Conservation (phyloP, 1,140 invertebrate species). For the Anthonomus grandis region DNA sequence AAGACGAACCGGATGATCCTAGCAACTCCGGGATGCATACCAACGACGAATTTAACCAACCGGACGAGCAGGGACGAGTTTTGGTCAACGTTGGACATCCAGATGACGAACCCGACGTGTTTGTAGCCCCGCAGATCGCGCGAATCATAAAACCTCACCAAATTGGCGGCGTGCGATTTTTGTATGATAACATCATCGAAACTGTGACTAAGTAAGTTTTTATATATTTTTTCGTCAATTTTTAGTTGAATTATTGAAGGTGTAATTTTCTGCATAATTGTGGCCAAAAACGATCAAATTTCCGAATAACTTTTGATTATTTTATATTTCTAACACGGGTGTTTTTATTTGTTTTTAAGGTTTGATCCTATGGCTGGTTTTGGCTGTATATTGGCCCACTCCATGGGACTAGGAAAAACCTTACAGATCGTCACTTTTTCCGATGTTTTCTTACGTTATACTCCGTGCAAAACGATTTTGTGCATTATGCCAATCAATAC, state of each 20-base stretch:
- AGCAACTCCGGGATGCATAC: constrained; percentile 70
- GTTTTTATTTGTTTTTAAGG: constrained; percentile 14
- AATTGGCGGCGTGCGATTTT: constrained; percentile 93
- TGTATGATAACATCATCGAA: constrained; percentile 96
- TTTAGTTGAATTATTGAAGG: background rate
- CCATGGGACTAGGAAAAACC: constrained; percentile 99
- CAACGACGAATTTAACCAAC: constrained; percentile 88
- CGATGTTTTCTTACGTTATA: constrained; percentile 91
- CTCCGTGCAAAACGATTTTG: constrained; percentile 82
- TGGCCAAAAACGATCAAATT: too few relatives aligned
- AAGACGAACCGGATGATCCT: constrained; percentile 61
- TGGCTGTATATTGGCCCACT: constrained; percentile 97
- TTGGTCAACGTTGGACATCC: constrained; percentile 96
- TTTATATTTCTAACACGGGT: too few relatives aligned
- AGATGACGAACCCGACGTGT: constrained; percentile 88
- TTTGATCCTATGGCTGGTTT: constrained; percentile 59
- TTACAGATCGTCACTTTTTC: constrained; percentile 94
- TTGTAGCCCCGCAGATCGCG: constrained; percentile 88
- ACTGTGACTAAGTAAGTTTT: constrained; percentile 62
- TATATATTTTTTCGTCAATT: constrained; percentile 56
- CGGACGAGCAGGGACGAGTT: constrained; percentile 88
- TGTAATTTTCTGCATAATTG: too few relatives aligned
- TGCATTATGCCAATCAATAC: constrained; percentile 99
- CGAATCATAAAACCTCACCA: constrained; percentile 93
- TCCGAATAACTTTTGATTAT: too few relatives aligned